Conservation (phyloP, 2,113 vertebrate species). For the Engraulis encrasicolus region DNA sequence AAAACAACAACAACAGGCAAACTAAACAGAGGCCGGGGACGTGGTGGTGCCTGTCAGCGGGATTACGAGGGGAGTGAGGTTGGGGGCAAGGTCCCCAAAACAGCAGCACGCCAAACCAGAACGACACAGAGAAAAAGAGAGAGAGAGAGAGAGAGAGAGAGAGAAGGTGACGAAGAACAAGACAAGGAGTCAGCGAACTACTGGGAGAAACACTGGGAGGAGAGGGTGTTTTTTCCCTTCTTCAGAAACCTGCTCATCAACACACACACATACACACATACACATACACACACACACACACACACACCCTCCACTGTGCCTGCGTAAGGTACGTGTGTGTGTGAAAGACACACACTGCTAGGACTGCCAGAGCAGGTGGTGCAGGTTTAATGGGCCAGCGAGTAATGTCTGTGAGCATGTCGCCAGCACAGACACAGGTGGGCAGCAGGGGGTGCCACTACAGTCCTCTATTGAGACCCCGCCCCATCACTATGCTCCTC, state of each 20-base stretch:
- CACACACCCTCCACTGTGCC: conserved; percentile 39
- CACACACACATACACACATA: conserved; percentile 39
- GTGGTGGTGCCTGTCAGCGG: conserved; percentile 3
- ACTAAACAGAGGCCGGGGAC: background rate
- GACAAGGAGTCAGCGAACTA: background rate
- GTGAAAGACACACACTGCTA: conserved; percentile 41
- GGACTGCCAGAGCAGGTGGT: conserved; percentile 66
- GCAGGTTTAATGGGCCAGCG: conserved; percentile 76
- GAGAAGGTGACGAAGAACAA: conserved; percentile 30
- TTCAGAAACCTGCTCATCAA: conserved; percentile 24
- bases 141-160: conserved; percentile 31
- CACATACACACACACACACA: conserved; percentile 29
- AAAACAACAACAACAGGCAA: background rate
- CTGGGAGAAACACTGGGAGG: conserved; percentile 12
- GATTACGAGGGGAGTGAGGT: background rate
- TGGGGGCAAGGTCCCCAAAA: background rate
- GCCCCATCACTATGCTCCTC: conserved; percentile 58
- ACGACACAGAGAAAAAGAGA: conserved; percentile 27
- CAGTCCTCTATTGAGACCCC: conserved; percentile 59
- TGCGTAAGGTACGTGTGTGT: conserved; percentile 54
- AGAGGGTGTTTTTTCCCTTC: too few relatives aligned
- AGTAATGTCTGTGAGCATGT: conserved; percentile 72
- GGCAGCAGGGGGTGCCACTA: conserved; percentile 75
- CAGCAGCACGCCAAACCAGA: too few relatives aligned
- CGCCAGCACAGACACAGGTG: conserved; percentile 76